These are phyloP conservation scores for Rhinogobius similis DNA, from an alignment of 2,113 vertebrate genomes.

Conservation along the genomic window DNA sequence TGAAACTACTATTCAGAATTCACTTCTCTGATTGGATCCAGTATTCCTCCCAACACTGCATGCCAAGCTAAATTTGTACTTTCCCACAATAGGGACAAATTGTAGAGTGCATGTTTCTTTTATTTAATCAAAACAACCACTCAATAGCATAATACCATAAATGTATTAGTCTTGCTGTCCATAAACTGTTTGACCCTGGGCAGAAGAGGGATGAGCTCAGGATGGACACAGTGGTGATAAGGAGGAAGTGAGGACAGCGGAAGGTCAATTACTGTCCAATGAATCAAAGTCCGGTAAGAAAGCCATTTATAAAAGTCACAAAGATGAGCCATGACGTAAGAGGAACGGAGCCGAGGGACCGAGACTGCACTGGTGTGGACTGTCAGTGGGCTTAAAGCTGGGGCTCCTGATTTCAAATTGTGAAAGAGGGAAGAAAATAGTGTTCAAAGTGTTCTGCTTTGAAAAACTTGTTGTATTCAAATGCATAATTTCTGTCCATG, in stretches of 20 bases:
- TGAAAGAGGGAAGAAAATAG: too few relatives aligned
- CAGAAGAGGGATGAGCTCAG: background rate
- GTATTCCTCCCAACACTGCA: too few relatives aligned
- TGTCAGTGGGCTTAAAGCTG: background rate
- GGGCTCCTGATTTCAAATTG: too few relatives aligned
- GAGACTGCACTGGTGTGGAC: background rate
- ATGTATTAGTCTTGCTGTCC: background rate
- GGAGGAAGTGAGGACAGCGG: background rate
- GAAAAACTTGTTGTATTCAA: too few relatives aligned
- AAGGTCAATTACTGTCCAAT: slow-evolving; percentile 7
- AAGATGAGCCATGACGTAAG: background rate
- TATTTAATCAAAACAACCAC: background rate
- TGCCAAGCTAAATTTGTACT: too few relatives aligned
- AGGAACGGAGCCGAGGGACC: background rate
- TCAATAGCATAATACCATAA: background rate
- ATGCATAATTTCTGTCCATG: too few relatives aligned
- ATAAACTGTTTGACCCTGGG: background rate
- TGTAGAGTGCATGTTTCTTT: too few relatives aligned
- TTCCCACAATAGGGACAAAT: too few relatives aligned
- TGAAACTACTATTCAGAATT: too few relatives aligned
- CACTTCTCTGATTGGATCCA: too few relatives aligned
- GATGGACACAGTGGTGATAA: slow-evolving; percentile 3
- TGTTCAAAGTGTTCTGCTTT: too few relatives aligned
- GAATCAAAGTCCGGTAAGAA: background rate
- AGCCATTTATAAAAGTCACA: background rate